These are phyloP conservation scores for Metridium senile DNA, from an alignment of 92 coral and sea anemone species.

Conservation along the genomic window DNA sequence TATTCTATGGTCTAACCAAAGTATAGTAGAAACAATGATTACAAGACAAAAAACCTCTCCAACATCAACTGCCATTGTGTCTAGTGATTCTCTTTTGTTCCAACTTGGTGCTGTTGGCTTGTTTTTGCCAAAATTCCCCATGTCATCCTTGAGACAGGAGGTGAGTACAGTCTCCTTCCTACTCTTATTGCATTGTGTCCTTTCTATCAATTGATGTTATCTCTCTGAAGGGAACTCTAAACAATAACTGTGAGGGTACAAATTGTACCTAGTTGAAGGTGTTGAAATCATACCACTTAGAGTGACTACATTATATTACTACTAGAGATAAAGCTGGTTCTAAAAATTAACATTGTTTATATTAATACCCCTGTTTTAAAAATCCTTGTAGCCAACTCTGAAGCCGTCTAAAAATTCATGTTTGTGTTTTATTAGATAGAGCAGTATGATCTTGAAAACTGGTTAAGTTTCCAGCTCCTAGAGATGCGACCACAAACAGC, in stretches of 20 bases:
- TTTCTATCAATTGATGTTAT: too few species aligned
- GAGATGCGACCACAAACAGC: slow-evolving; percentile 29
- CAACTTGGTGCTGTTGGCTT: slow-evolving; percentile 70
- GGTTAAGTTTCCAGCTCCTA: slow-evolving; percentile 69
- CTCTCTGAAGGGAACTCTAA: too few species aligned
- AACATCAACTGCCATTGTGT: not conserved
- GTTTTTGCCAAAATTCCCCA: slow-evolving; percentile 62
- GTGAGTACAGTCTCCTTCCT: too few species aligned
- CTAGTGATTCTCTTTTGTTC: slow-evolving; percentile 53
- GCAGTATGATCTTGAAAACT: slow-evolving; percentile 63
- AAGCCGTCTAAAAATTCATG: not conserved
- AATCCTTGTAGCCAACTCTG: too few species aligned
- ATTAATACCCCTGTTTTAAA: too few species aligned
- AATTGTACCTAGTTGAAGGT: too few species aligned
- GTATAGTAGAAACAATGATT: slow-evolving; percentile 24
- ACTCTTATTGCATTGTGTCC: too few species aligned
- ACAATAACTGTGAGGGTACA: too few species aligned
- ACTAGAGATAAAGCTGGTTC: too few species aligned
- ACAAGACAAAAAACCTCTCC: slow-evolving; percentile 23
- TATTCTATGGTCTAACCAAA: slow-evolving; percentile 22
- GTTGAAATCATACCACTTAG: too few species aligned
- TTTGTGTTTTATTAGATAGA: slow-evolving; percentile 44
- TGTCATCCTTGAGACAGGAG: slow-evolving; percentile 63
- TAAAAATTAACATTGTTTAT: too few species aligned
- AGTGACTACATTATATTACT: too few species aligned